A percentile compares a stretch with the other conserved stretches of the same genome.
phyloP scores from a whole-genome alignment of 2,888 invertebrate species.

The Hemaris fuciformis region DNA sequence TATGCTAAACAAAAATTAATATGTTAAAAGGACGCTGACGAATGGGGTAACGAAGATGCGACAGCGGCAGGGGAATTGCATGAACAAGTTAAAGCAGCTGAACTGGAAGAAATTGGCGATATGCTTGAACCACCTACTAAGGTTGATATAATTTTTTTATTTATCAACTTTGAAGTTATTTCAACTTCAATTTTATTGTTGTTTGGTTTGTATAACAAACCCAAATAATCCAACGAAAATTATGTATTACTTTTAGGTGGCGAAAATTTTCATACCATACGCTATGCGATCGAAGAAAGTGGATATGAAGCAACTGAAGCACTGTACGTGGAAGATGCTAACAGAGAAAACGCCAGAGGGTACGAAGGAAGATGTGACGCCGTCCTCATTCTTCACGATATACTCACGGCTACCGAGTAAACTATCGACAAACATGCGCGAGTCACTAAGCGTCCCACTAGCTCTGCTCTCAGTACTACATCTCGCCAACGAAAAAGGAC shows the following conservation, averaged over 20 bases:
- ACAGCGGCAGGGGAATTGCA: conserved; percentile 58
- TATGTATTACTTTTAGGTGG: conserved; percentile 78
- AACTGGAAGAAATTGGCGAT: conserved; percentile 66
- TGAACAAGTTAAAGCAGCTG: conserved; percentile 55
- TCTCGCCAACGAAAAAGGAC: conserved; percentile 90
- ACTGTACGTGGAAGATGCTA: conserved; percentile 86
- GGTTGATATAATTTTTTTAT: no score
- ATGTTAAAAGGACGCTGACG: conserved; percentile 58
- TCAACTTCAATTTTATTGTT: no score
- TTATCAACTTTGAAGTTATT: no score
- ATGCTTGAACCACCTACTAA: conserved; percentile 85
- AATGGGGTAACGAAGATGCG: conserved; percentile 70
- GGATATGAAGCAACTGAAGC: conserved; percentile 91
- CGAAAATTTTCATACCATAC: conserved; percentile 88
- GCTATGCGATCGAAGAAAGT: conserved; percentile 92
- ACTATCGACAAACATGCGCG: conserved; percentile 83
- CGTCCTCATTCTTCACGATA: conserved; percentile 78
- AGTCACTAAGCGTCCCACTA: conserved; percentile 88
- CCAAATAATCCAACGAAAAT: no score
- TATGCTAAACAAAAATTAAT: no score
- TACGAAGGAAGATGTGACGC: conserved; percentile 59
- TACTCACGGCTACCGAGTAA: conserved; percentile 81
- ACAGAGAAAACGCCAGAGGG: conserved; percentile 55
- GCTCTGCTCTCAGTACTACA: conserved; percentile 91
- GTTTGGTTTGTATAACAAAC: no score